Base-by-base conservation (phyloP, 2,888 invertebrate genomes). In the Elysia crispata region DNA sequence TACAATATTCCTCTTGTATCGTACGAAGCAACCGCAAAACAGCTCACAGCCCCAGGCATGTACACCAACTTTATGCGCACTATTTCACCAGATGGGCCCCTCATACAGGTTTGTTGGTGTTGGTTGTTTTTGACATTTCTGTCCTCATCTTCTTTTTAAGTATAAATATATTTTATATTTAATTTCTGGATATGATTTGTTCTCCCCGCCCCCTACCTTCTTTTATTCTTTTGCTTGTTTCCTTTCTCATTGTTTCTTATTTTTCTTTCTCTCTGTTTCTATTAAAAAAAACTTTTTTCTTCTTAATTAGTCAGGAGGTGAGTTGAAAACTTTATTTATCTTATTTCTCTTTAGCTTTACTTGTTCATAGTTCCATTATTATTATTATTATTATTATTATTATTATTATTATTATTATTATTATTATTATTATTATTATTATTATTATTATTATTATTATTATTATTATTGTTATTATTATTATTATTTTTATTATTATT, bases 1-100 rank as follows among this genome's bases (percentile, higher is more conserved):
- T 93, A 94, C 88, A 89, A 93, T 72, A 92, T 94, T 28, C 94
- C 94, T 0, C 93, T 94, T 86, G 88, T 92, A 67, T 87, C 88
- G 0, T 87, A 83, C 77, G 75, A 82, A 0, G 86, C 89, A 25
- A 86, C 89, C 1, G 85, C 87, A 0, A 80, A 87, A 1, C 82
- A 79, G n/a, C 85, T 91, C 18, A 89, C 88, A 67, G 81, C 85
- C 81, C 79, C 77, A 1, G 79, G 80, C n/a, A 84, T 77, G 75
- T 89, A 86, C 74, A 87, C 90, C 0, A 85, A 87, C 78, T 87
- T 90, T 72, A 86, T 90, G 88, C 85, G 90, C 20, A 90, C 90
- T 18, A 85, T 90, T 28, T 87, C 90, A 0, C 87, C 89, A n/a
- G 90, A 90, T 81, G 87, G 87, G 6, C 86, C 86, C 23, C 84